A percentile compares a stretch with the other conserved stretches of the same genome.
These are phyloP conservation scores for Trachurus trachurus DNA, from an alignment of 2,797 vertebrate genomes.

Conservation along the genomic window DNA sequence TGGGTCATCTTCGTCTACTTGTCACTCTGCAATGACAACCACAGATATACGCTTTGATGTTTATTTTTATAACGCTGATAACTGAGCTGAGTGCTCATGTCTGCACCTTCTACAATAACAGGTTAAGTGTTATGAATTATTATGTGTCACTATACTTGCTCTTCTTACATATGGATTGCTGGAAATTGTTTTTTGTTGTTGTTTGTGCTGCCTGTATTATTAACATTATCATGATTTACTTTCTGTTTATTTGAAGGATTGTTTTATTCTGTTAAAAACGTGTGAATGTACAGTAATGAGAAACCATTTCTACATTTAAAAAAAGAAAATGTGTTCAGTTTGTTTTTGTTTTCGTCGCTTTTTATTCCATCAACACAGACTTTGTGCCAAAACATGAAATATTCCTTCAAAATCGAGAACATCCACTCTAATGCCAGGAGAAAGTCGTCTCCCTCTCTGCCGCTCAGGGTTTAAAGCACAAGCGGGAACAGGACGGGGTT, in stretches of 20 bases:
- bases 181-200: background rate
- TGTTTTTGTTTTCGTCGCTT: no score
- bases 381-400: background rate
- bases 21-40: background rate
- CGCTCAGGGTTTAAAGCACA: conserved; percentile 34
- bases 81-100: background rate
- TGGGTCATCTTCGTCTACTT: background rate
- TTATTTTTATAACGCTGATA: background rate
- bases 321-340: background rate
- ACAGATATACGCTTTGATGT: background rate
- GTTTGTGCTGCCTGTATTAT: background rate
- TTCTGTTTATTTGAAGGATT: background rate
- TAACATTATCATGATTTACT: no score
- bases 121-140: background rate
- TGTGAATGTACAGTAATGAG: background rate
- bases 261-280: background rate
- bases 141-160: background rate
- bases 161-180: background rate
- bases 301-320: no score
- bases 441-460: conserved; percentile 31
- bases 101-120: background rate
- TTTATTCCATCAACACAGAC: background rate
- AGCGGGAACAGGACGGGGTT: conserved; percentile 43
- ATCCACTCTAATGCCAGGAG: conserved; percentile 20
- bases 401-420: conserved; percentile 3